Evolutionary conservation across 2,113 vertebrate genomes (phyloP).

Genomic region (Heterocephalus glaber): DNA sequence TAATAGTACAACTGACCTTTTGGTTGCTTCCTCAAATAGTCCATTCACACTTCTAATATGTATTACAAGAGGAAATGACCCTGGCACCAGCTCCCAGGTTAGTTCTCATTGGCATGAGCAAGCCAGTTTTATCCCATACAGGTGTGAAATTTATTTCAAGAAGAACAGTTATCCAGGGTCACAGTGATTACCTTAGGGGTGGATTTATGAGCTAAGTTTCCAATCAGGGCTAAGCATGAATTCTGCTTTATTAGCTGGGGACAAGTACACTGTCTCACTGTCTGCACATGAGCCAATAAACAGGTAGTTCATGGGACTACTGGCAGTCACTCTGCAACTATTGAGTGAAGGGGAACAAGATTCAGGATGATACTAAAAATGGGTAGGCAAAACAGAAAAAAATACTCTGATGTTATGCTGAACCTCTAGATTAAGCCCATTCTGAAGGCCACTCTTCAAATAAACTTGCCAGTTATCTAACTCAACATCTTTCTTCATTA

Average conservation of each 20-base stretch:
- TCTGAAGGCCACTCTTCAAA: neutral
- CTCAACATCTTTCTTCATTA: neutral
- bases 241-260: neutral
- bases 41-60: neutral
- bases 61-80: neutral
- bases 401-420: neutral
- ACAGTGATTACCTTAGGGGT: neutral
- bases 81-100: neutral
- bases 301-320: neutral
- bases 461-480: neutral
- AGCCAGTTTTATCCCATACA: neutral
- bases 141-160: neutral
- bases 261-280: neutral
- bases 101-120: neutral
- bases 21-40: neutral
- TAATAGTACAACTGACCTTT: neutral
- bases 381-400: neutral
- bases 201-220: neutral
- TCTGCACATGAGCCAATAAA: neutral
- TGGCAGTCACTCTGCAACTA: neutral
- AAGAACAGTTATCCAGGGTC: neutral
- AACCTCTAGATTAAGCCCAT: neutral
- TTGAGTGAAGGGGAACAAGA: neutral
- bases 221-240: neutral
- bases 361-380: neutral